Percentiles rank a stretch among this genome's conserved stretches.
phyloP scores from a whole-genome alignment of 2,797 vertebrate genomes.

The Halcyon leucocephala region DNA sequence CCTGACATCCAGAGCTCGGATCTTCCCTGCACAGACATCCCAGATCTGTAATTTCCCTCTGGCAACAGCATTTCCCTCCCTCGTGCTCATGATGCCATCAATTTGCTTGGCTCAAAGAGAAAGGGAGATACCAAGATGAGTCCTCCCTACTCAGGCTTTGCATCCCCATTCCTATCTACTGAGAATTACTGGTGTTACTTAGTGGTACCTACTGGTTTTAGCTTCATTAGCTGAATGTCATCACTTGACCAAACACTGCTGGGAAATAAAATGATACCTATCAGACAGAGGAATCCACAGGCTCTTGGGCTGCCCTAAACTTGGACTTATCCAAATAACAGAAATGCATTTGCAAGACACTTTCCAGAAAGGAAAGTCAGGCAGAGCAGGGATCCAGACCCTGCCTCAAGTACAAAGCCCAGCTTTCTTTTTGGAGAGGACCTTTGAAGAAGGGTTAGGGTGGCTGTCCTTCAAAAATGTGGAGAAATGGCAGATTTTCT shows the following conservation, averaged over 20 bases:
- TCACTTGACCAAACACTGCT: not conserved
- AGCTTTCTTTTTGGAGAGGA: not conserved
- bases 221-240: not conserved
- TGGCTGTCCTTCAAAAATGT: fast-evolving
- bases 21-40: not conserved
- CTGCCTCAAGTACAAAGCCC: not conserved
- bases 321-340: not conserved
- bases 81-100: fast-evolving
- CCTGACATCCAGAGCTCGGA: constrained; percentile 20
- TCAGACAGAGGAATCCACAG: not conserved
- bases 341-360: not conserved
- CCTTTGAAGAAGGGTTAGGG: not conserved
- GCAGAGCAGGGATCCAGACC: not conserved
- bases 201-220: not conserved
- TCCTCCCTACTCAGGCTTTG: not conserved
- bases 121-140: not conserved
- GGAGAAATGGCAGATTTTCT: not conserved
- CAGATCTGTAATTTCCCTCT: not conserved
- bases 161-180: not conserved
- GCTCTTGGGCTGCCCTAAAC: not conserved
- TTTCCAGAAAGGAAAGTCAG: not conserved
- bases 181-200: not conserved
- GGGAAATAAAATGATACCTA: not conserved
- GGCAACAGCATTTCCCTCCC: not conserved
- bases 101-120: not conserved